phyloP scores from a whole-genome alignment of 2,113 vertebrate genomes.

The Ceyx cyanopectus region DNA sequence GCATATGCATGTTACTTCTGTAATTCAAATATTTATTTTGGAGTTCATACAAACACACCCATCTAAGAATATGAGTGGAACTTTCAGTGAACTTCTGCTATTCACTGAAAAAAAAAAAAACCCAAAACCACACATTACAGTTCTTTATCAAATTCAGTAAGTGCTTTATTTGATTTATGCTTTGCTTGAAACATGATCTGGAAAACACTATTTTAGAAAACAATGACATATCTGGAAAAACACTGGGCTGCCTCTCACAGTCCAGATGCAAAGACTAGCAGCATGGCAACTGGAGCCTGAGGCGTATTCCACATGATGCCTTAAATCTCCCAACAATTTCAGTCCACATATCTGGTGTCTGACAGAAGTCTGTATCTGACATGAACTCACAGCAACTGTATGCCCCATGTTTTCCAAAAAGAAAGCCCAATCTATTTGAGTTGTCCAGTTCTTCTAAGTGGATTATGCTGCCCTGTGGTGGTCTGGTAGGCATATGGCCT shows the following conservation, averaged over 20 bases:
- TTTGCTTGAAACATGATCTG: not conserved
- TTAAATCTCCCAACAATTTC: not conserved
- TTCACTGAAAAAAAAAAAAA: not conserved
- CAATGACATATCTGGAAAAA: not conserved
- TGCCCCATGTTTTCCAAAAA: rapidly evolving
- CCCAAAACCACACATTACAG: not conserved
- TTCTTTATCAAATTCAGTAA: not conserved
- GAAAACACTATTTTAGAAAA: not conserved
- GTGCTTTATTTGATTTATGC: not conserved
- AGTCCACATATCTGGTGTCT: not conserved
- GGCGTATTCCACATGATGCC: not conserved
- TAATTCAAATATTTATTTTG: not conserved
- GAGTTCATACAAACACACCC: not conserved
- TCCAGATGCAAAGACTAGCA: not conserved
- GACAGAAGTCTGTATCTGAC: not conserved
- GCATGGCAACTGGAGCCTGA: not conserved
- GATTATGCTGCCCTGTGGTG: not conserved
- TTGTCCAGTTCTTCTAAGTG: not conserved
- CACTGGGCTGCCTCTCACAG: not conserved
- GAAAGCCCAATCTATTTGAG: not conserved
- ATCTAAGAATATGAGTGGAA: not conserved
- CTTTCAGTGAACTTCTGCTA: not conserved
- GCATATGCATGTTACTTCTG: not conserved
- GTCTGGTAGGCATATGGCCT: not conserved
- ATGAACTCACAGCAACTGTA: not conserved